These are phyloP conservation scores for Amphipoea lucens DNA, from an alignment of 2,888 invertebrate species.

Conservation along the genomic window DNA sequence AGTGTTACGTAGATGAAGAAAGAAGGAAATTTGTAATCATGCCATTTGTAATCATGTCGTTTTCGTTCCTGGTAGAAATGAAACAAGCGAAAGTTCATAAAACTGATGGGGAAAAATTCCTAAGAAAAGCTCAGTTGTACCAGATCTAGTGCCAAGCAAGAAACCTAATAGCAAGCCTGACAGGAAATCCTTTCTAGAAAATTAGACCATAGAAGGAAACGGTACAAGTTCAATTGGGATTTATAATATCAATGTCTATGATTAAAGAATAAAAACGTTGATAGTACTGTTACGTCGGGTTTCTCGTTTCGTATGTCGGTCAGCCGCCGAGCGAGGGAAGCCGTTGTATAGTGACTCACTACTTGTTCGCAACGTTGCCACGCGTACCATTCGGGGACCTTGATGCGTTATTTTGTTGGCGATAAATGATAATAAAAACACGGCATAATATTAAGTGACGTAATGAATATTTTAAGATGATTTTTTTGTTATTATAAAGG, in stretches of 20 bases:
- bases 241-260: slow-evolving; percentile 56
- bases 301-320: slow-evolving; percentile 67
- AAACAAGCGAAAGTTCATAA: background rate
- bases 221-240: slow-evolving; percentile 46
- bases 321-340: slow-evolving; percentile 77
- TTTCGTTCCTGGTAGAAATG: background rate
- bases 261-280: slow-evolving; percentile 61
- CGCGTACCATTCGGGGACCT: slow-evolving; percentile 66
- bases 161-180: background rate
- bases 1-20: background rate
- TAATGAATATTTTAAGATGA: slow-evolving; percentile 10
- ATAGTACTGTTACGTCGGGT: slow-evolving; percentile 66
- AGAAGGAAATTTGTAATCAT: background rate
- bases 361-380: slow-evolving; percentile 66
- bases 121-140: background rate
- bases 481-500: background rate
- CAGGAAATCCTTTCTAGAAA: slow-evolving; percentile 11
- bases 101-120: background rate
- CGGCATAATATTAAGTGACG: slow-evolving; percentile 33
- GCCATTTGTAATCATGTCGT: background rate
- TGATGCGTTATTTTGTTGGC: slow-evolving; percentile 57
- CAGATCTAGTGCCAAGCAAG: background rate
- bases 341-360: slow-evolving; percentile 80
- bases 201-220: slow-evolving; percentile 19
- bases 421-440: slow-evolving; percentile 48